These are phyloP conservation scores for Tholera decimalis DNA, from an alignment of 2,888 invertebrate genomes.

Conservation along the genomic window DNA sequence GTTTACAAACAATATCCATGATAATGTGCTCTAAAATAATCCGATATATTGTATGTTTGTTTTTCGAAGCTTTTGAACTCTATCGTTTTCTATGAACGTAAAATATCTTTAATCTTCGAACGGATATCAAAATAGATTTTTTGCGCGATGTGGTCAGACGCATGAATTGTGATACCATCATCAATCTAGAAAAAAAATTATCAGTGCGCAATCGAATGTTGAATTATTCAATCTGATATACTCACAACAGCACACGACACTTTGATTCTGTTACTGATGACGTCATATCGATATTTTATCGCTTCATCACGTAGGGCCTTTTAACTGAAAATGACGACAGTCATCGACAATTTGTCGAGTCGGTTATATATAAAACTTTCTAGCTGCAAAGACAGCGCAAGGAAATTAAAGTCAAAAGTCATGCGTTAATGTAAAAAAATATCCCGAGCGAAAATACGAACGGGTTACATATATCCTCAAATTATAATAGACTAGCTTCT, in stretches of 20 bases:
- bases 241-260: constrained; percentile 28
- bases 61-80: constrained; percentile 25
- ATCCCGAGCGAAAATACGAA: too few species aligned
- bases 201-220: constrained; percentile 27
- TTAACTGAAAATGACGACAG: neutral
- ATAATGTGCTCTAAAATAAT: constrained; percentile 40
- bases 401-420: too few species aligned
- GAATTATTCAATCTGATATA: constrained; percentile 42
- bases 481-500: too few species aligned
- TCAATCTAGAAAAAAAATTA: constrained; percentile 39
- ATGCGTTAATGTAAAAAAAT: too few species aligned
- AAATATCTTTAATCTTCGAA: constrained; percentile 26
- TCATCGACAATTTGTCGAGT: too few species aligned
- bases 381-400: too few species aligned
- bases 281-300: constrained; percentile 35
- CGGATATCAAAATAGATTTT: constrained; percentile 18
- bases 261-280: constrained; percentile 38
- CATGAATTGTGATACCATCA: constrained; percentile 43
- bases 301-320: neutral
- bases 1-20: constrained; percentile 42
- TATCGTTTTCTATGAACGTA: constrained; percentile 18
- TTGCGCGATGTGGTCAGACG: constrained; percentile 38
- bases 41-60: constrained; percentile 31
- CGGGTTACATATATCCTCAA: too few species aligned
- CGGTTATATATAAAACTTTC: too few species aligned